Conservation (phyloP, 2,113 vertebrate species). For the Myiopsitta monachus region DNA sequence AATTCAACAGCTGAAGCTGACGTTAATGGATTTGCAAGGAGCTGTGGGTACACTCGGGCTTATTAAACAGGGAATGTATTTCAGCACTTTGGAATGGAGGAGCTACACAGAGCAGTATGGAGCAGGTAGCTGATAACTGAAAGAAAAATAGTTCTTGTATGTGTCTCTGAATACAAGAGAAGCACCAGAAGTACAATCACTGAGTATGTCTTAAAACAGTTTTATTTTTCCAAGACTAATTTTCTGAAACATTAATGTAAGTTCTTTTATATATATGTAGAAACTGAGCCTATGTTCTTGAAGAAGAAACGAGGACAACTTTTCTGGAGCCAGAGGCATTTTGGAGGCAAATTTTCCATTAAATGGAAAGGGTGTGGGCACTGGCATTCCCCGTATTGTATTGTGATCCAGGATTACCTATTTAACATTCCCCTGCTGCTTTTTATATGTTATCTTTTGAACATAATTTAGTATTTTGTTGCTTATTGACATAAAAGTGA, state of each 20-base stretch:
- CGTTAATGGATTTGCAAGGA: neutral
- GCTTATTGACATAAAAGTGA: neutral
- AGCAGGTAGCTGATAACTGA: neutral
- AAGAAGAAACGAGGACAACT: neutral
- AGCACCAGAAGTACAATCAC: neutral
- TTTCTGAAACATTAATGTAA: neutral
- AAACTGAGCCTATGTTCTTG: neutral
- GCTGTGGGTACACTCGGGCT: neutral
- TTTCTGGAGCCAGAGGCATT: neutral
- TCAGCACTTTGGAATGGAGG: neutral
- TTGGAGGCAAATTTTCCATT: neutral
- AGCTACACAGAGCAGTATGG: neutral
- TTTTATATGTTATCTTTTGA: neutral
- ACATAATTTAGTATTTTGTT: neutral
- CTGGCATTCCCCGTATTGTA: neutral
- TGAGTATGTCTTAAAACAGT: neutral
- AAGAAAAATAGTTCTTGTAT: neutral
- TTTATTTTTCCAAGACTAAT: neutral
- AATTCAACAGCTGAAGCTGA: neutral
- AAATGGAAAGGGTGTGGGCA: neutral
- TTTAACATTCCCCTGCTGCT: neutral
- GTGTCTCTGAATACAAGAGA: neutral
- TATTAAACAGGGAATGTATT: neutral
- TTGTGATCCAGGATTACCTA: neutral
- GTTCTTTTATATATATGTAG: fast-evolving